Conservation (phyloP, 30 jellyfish, hydroid and myxozoan species). For the Rhopilema esculentum region DNA sequence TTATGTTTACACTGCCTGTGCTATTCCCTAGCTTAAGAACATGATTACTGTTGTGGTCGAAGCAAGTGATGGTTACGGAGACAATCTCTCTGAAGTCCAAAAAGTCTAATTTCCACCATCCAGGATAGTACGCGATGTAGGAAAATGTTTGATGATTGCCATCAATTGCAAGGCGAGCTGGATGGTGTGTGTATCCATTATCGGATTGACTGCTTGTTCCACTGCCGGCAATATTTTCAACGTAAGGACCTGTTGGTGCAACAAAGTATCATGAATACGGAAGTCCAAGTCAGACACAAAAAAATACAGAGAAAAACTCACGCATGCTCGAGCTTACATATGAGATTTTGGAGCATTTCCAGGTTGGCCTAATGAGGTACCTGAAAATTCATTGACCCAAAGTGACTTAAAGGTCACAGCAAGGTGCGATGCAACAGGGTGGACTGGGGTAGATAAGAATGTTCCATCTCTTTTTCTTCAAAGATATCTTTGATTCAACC, state of each 20-base stretch:
- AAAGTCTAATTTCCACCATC: background rate
- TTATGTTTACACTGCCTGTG: background rate
- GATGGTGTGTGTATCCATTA: background rate
- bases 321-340: too few relatives aligned
- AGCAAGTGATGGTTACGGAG: background rate
- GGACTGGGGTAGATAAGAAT: too few relatives aligned
- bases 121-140: background rate
- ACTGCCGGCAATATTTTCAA: background rate
- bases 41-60: background rate
- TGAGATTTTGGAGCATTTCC: too few relatives aligned
- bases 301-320: too few relatives aligned
- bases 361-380: too few relatives aligned
- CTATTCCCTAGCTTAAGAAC: background rate
- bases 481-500: too few relatives aligned
- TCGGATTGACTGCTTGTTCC: background rate
- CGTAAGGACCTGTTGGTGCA: background rate
- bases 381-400: too few relatives aligned
- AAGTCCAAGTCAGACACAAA: background rate
- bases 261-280: background rate
- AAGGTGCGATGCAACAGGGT: too few relatives aligned
- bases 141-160: background rate
- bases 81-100: background rate
- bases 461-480: too few relatives aligned
- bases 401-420: too few relatives aligned
- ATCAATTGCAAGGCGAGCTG: background rate